Conservation (phyloP, 1,140 invertebrate genomes). For the Drosophila parabipectinata region DNA sequence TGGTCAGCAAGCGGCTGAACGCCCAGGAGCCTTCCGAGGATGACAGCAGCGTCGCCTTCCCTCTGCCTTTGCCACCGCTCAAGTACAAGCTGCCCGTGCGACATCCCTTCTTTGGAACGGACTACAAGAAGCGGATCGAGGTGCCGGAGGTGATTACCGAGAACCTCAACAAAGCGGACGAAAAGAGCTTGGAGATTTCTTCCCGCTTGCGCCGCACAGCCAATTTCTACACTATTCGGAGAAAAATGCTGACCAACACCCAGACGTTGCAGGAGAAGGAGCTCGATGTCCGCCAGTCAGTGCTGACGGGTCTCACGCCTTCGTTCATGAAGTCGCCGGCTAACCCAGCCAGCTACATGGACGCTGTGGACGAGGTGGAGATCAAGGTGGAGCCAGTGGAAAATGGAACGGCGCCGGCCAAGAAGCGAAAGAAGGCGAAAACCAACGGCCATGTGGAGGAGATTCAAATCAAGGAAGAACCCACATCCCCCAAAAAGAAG, state of each 20-base stretch:
- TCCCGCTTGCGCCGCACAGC: neutral
- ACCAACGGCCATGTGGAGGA: neutral
- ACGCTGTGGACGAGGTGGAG: neutral
- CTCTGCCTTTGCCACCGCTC: slow-evolving; percentile 6
- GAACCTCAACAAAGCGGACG: slow-evolving; percentile 23
- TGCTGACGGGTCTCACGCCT: slow-evolving; percentile 54
- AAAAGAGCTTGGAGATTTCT: neutral
- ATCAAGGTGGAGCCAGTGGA: neutral
- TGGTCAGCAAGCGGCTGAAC: slow-evolving; percentile 50
- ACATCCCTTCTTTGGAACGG: slow-evolving; percentile 62
- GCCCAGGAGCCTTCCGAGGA: neutral
- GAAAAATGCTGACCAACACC: slow-evolving; percentile 10
- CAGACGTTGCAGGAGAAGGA: slow-evolving; percentile 61
- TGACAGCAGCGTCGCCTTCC: neutral
- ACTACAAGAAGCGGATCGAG: slow-evolving; percentile 47
- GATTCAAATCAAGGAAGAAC: neutral
- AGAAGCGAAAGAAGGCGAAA: slow-evolving; percentile 4
- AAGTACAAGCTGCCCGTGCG: slow-evolving; percentile 31
- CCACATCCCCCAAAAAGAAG: neutral
- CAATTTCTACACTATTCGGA: slow-evolving; percentile 55
- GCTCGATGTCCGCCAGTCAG: slow-evolving; percentile 57
- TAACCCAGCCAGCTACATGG: slow-evolving; percentile 1
- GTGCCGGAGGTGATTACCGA: slow-evolving; percentile 15
- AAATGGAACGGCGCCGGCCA: neutral
- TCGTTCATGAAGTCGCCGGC: slow-evolving; percentile 23